These are phyloP conservation scores for silkworm (Bombyx mori) DNA, from an alignment of 1,140 invertebrate species.

Conservation along the genomic window ASM3026992v2 NC_085110.1:5122501-5123000, in stretches of 20 bases:
- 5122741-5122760: constrained; percentile 38
- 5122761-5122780: constrained; percentile 39
- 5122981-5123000: no score
- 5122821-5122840: no score
- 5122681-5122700: constrained; percentile 47
- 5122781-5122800: constrained; percentile 19
- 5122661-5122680: constrained; percentile 58
- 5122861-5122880: no score
- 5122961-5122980: no score
- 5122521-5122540: constrained; percentile 59
- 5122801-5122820: background rate
- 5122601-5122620: constrained; percentile 26
- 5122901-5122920: no score
- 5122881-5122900: no score
- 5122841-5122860: no score
- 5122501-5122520: constrained; percentile 71
- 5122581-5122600: background rate
- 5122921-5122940: no score
- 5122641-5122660: constrained; percentile 36
- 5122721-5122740: background rate
- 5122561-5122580: background rate
- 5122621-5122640: constrained; percentile 23
- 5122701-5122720: constrained; percentile 25
- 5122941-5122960: no score
- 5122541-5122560: constrained; percentile 6